Base-by-base conservation (phyloP, 2,113 vertebrate genomes). In the Syngnathoides biaculeatus region DNA sequence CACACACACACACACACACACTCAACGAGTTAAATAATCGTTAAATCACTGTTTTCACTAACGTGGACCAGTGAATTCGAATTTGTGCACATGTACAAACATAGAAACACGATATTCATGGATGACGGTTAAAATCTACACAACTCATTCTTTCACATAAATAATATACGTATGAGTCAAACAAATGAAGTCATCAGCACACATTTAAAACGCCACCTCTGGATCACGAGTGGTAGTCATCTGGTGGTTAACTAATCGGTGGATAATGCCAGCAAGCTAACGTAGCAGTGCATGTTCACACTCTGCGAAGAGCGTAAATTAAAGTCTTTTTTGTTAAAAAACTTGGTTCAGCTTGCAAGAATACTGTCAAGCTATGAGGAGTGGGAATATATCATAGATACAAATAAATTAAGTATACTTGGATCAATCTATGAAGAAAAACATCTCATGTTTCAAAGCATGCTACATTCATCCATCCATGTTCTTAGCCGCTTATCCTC, bases 31-130 rank as follows among this genome's bases (percentile, higher is more conserved):
- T 26, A 43, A 42, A 40, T 60, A 38, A 62, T 62, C 43, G 39
- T 22, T 8, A 8, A 24, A 64, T 48, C 8, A 13, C 17, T 20
- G 17, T 42, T 48, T 71, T 50, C 24, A 67, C 55, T 71, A 67
- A 59, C 24, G 56, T 22, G 40, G 58, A 63, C 15, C 19, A 47
- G 3, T 63, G 26, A 20, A 45, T 77, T 68, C 52, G 22, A 13
- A 12, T 2, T 39, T 15, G 47, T 40, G 1, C 15, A 53, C 48
- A n/a, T 1, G 70, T 13, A 40, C 9, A 53, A 68, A 5, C 22
- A 30, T 30, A 60, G 61, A 69, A 22, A 65, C 48, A 64, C 0
- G 8, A 48, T 5, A 53, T 5, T 40, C 53, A 40, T 40, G 10
- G 35, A 20, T 62, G 14, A 62, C 30, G 45, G 8, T 22, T 61